Base-by-base conservation (phyloP, 2,113 vertebrate species). In the Chunga burmeisteri region DNA sequence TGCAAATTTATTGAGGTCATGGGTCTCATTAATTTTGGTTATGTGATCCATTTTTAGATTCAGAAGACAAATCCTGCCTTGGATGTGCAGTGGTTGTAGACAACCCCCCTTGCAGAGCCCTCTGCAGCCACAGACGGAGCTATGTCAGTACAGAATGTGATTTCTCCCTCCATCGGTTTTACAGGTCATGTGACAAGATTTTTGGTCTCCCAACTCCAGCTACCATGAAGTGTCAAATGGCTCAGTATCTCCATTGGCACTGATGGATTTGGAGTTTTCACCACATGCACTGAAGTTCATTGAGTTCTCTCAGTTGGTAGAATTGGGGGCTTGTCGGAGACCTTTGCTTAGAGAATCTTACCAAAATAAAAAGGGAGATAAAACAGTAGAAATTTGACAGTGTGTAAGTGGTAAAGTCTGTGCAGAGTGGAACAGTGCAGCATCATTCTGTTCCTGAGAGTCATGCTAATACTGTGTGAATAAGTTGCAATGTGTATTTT, bases 101-200 rank as follows among this genome's bases (percentile, higher is more conserved):
- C 40, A 86, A 0, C 4, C 27, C 30, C 30, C 38, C 13, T 50
- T 53, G 50, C 0, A 5, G 67, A 84, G 30, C 46, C 40, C 50
- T 88, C 73, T 75, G 21, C 58, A 85, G 44, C 22, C n/a, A 17
- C 38, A 10, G 18, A 12, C 23, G 26, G 82, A 88, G 26, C 29
- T 66, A 2, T 46, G 16, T 15, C 67, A 88, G 55, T 46, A 46
- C 42, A 86, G 63, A 56, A 92, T 81, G 55, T 40, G 82, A 84
- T 91, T 96, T 82, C 56, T 86, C 44, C 19, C 63, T 93, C 61
- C 55, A 21, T 32, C 71, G 78, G 61, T 90, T 94, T 96, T 84
- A 81, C 61, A 84, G 47, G 34, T 79, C 6, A 2, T 87, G 47
- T 49, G 47, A 53, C 44, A 67, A 52, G 56, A 62, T 83, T 86